Evolutionary conservation across 1,140 invertebrate species (phyloP).

Genomic region (Lasaia peninsularis): DNA sequence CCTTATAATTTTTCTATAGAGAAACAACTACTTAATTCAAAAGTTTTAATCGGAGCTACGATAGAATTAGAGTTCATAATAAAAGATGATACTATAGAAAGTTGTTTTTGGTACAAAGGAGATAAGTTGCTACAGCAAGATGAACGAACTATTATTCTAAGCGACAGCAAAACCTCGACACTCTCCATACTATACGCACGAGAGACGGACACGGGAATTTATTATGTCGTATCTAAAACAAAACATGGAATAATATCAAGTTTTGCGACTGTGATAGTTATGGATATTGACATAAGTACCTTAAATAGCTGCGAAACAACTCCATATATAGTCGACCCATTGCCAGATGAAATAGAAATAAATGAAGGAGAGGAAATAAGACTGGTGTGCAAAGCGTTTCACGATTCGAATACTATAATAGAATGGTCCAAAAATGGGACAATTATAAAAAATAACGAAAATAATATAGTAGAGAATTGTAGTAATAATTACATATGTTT

Average conservation of each 20-base stretch:
- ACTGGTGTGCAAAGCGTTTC: conserved; percentile 27
- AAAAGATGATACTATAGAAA: conserved; percentile 18
- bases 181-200: conserved; percentile 28
- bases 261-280: conserved; percentile 29
- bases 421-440: conserved; percentile 24
- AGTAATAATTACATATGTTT: conserved; percentile 29
- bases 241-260: conserved; percentile 30
- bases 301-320: conserved; percentile 25
- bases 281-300: conserved; percentile 19
- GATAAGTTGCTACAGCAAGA: conserved; percentile 23
- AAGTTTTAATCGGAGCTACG: conserved; percentile 24
- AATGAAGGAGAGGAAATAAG: conserved; percentile 29
- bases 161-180: conserved; percentile 23
- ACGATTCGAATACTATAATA: conserved; percentile 24
- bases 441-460: conserved; percentile 17
- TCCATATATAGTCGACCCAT: conserved; percentile 26
- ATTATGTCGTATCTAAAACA: conserved; percentile 32
- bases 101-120: conserved; percentile 33
- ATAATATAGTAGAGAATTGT: conserved; percentile 22
- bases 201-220: conserved; percentile 33
- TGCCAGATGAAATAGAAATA: conserved; percentile 24
- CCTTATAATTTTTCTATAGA: conserved; percentile 13
- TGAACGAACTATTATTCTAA: conserved; percentile 29
- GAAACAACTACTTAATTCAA: conserved; percentile 22
- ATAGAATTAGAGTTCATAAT: conserved; percentile 31